These are phyloP conservation scores for Labeo rohita DNA, from an alignment of 2,113 vertebrate genomes.

Conservation along the genomic window DNA sequence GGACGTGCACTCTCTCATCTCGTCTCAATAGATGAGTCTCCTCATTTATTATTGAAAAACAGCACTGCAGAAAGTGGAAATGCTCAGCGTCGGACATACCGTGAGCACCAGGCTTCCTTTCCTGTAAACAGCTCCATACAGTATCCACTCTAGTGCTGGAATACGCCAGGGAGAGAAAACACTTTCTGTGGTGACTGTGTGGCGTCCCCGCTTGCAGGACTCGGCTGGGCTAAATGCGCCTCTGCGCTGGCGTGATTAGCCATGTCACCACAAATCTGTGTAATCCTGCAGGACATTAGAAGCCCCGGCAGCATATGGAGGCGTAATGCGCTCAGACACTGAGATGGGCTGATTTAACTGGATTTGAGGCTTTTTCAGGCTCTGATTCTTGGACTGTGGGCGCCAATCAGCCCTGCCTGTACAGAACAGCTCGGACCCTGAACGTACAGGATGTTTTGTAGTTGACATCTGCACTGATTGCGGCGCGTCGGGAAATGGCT, in stretches of 20 bases:
- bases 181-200: slow-evolving; percentile 17
- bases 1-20: neutral
- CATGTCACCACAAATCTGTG: slow-evolving; percentile 35
- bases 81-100: neutral
- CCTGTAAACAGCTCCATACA: neutral
- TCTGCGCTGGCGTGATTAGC: slow-evolving; percentile 44
- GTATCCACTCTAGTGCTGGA: neutral
- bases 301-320: neutral
- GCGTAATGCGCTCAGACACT: slow-evolving; percentile 16
- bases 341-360: slow-evolving; percentile 28
- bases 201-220: neutral
- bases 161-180: slow-evolving; percentile 2
- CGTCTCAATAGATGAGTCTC: slow-evolving; percentile 8
- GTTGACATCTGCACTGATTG: slow-evolving; percentile 40
- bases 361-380: slow-evolving; percentile 9
- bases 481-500: slow-evolving; percentile 4
- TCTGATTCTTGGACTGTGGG: neutral
- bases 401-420: neutral
- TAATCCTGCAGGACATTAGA: slow-evolving; percentile 29
- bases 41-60: slow-evolving; percentile 49
- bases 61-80: slow-evolving; percentile 14
- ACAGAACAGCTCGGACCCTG: neutral
- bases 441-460: neutral
- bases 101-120: neutral
- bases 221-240: neutral